Base-by-base conservation (phyloP, 2,797 vertebrate genomes). In the Hippoglossus hippoglossus region DNA sequence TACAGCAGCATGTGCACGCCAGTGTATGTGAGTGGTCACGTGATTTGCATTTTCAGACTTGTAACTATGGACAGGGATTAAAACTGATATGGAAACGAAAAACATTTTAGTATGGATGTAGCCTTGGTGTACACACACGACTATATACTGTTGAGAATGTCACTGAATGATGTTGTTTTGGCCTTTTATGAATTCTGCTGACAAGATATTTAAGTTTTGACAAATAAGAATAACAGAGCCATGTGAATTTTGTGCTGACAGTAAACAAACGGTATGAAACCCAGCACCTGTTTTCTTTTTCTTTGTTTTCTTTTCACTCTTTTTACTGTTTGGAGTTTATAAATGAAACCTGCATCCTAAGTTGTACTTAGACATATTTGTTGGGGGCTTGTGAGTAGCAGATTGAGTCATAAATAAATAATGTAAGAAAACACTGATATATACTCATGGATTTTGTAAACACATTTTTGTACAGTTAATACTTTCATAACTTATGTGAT, bases 241-340 rank as follows among this genome's bases (percentile, higher is more conserved):
- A 73, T 75, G 65, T 81, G 77, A 82, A 77, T 75, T 73, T n/a
- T 54, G 54, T 34, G 28, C 34, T 56, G 31, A 50, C 36, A 73
- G 75, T 84, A 75, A 84, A 79, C 60, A 65, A 66, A 52, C 12
- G 47, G 71, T 79, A 77, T 85, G 71, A 78, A 67, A 81, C 2
- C 6, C 10, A 72, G 46, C 15, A 2, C 16, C 46, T 50, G 6
- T 53, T 63, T 64, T 51, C 6, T 15, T 22, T 67, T 47, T 53
- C 5, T 73, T 63, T 62, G 5, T 53, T 47, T 50, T 72, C 0
- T 55, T 63, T 62, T 53, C 4, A 46, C 13, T 53, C 25, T 25
- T 57, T 57, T 75, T 69, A 31, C 73, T 19, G 8, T 73, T 69
- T 66, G 28, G 2, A 52, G 28, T 6, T 26, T 22, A 25, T 21